phyloP scores from a whole-genome alignment of 2,888 invertebrate genomes.

The Tryphoninae sp. region DNA sequence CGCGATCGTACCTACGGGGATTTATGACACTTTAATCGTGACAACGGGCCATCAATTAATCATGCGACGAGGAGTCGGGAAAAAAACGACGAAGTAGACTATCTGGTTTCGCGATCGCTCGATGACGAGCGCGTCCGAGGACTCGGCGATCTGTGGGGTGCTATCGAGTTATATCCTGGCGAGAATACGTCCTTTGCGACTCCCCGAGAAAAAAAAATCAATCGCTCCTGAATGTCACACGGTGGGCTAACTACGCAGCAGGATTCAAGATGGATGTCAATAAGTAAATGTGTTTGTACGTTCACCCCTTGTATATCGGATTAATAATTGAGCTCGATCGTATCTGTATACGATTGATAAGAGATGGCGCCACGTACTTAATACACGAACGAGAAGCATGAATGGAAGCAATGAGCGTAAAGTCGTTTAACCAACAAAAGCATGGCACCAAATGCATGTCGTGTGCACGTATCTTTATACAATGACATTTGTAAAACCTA shows the following conservation, averaged over 20 bases:
- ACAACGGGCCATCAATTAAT: conserved; percentile 57
- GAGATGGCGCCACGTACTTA: neutral
- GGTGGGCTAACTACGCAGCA: conserved; percentile 58
- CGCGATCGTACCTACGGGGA: conserved; percentile 40
- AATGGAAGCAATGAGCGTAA: neutral
- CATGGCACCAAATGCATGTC: neutral
- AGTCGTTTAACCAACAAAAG: conserved; percentile 23
- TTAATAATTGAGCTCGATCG: conserved; percentile 80
- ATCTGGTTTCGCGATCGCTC: neutral
- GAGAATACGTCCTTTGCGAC: too few species aligned
- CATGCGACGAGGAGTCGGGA: conserved; percentile 17
- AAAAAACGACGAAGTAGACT: conserved; percentile 8
- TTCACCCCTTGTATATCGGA: conserved; percentile 73
- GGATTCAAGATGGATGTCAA: conserved; percentile 77
- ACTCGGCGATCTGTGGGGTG: too few species aligned
- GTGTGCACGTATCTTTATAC: neutral
- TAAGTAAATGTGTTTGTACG: conserved; percentile 79
- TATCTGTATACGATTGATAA: conserved; percentile 71
- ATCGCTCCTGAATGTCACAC: conserved; percentile 67
- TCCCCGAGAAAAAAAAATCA: conserved; percentile 70
- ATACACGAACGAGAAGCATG: neutral
- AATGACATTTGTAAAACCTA: neutral
- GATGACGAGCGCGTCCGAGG: conserved; percentile 52
- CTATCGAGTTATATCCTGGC: too few species aligned
- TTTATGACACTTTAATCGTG: conserved; percentile 58